Percentiles rank a stretch among this genome's conserved stretches.
These are phyloP conservation scores for Charaxes varanes DNA, from an alignment of 1,140 invertebrate species.

Conservation along the genomic window DNA sequence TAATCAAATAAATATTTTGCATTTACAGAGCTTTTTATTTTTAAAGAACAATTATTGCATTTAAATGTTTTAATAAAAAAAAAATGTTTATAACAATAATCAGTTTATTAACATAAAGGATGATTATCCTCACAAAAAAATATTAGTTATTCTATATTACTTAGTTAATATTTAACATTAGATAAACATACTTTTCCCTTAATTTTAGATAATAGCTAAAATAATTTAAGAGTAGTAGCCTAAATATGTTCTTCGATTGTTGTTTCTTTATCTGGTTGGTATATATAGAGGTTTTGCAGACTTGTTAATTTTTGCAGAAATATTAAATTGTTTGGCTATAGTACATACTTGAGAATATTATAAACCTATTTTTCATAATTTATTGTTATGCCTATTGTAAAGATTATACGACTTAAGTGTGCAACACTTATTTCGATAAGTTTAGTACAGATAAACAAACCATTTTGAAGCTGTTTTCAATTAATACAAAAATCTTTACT, in stretches of 20 bases:
- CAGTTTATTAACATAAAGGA: constrained; percentile 3
- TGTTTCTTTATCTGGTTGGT: too few relatives aligned
- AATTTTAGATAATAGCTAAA: constrained; percentile 45
- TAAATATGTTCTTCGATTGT: too few relatives aligned
- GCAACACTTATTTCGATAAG: too few relatives aligned
- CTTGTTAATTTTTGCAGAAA: too few relatives aligned
- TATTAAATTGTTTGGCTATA: too few relatives aligned
- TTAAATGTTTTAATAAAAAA: constrained; percentile 4
- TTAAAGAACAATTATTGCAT: background rate
- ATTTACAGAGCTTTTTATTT: constrained; percentile 9
- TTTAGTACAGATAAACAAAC: constrained; percentile 1
- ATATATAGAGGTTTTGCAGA: too few relatives aligned
- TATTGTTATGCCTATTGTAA: too few relatives aligned
- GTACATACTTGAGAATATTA: too few relatives aligned
- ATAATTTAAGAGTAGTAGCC: constrained; percentile 57
- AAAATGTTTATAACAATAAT: constrained; percentile 1
- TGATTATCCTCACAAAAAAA: constrained; percentile 3
- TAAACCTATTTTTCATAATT: too few relatives aligned
- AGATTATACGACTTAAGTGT: too few relatives aligned
- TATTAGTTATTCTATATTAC: too few relatives aligned
- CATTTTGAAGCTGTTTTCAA: background rate
- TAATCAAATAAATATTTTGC: constrained; percentile 16
- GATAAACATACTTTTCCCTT: constrained; percentile 60
- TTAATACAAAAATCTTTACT: too few relatives aligned
- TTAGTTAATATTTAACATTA: constrained; percentile 11